Percentiles rank a stretch among this genome's conserved stretches.
phyloP scores from a whole-genome alignment of 1,140 invertebrate genomes.

The Theocolax elegans region DNA sequence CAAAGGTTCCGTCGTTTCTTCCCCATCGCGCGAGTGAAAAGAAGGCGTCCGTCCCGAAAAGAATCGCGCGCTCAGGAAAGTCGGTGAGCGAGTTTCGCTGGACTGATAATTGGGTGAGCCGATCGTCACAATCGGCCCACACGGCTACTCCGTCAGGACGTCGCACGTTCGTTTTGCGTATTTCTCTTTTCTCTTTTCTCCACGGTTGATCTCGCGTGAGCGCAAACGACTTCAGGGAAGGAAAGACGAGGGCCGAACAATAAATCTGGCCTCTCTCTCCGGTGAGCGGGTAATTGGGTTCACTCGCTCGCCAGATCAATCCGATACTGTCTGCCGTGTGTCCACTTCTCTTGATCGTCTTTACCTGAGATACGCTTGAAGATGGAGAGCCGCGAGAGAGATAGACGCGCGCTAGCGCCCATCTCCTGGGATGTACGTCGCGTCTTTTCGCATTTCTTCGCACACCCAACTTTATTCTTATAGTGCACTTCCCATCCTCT shows the following conservation, averaged over 20 bases:
- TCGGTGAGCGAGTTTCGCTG: slow-evolving; percentile 45
- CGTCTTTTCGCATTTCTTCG: slow-evolving; percentile 9
- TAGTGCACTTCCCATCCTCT: slow-evolving; percentile 9
- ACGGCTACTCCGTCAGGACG: slow-evolving; percentile 5
- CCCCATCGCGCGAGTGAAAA: background rate
- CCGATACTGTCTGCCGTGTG: slow-evolving; percentile 66
- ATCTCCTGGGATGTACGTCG: slow-evolving; percentile 38
- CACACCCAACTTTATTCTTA: background rate
- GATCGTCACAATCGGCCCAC: slow-evolving; percentile 48
- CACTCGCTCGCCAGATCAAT: slow-evolving; percentile 65
- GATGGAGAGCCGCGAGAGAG: background rate
- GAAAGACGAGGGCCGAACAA: slow-evolving; percentile 52
- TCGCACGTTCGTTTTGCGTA: no score
- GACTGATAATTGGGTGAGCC: slow-evolving; percentile 65
- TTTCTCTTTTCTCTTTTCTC: no score
- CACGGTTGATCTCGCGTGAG: background rate
- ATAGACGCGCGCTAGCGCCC: background rate
- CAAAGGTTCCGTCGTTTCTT: slow-evolving; percentile 12
- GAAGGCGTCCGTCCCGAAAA: slow-evolving; percentile 13
- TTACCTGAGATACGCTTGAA: no score
- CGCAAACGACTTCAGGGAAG: background rate
- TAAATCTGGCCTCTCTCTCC: slow-evolving; percentile 65
- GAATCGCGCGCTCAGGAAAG: slow-evolving; percentile 9
- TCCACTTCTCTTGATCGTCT: no score
- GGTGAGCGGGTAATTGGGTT: slow-evolving; percentile 68